Percentiles rank a stretch among this genome's conserved stretches.
phyloP scores from a whole-genome alignment of 2,888 invertebrate genomes.

The Euphydryas editha region DNA sequence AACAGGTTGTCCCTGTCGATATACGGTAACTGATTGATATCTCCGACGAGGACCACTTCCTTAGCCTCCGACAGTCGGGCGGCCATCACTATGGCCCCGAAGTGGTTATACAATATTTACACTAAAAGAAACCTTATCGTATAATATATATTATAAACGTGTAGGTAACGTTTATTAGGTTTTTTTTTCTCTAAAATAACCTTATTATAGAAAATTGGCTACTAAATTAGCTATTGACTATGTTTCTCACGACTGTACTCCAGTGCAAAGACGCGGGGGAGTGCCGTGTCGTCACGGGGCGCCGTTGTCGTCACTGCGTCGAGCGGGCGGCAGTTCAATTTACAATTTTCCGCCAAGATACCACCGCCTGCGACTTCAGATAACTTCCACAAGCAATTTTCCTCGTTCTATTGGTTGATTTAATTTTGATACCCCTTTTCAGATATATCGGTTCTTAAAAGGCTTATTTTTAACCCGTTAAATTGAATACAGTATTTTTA shows the following conservation, averaged over 20 bases:
- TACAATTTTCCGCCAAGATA: constrained; percentile 69
- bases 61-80: too few relatives aligned
- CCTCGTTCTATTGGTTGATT: constrained; percentile 25
- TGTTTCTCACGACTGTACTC: constrained; percentile 23
- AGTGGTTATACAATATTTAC: too few relatives aligned
- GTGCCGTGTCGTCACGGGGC: constrained; percentile 60
- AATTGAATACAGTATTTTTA: constrained; percentile 26
- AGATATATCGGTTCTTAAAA: constrained; percentile 47
- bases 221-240: not conserved
- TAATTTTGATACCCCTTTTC: constrained; percentile 50
- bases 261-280: constrained; percentile 37
- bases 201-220: too few relatives aligned
- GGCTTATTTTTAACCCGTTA: not conserved
- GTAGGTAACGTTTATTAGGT: too few relatives aligned
- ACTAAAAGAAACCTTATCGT: too few relatives aligned
- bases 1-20: too few relatives aligned
- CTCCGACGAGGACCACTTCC: too few relatives aligned
- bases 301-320: constrained; percentile 51
- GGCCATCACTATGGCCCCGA: too few relatives aligned
- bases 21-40: too few relatives aligned
- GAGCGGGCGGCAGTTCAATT: constrained; percentile 51
- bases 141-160: too few relatives aligned
- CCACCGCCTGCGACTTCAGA: constrained; percentile 66
- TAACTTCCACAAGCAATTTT: constrained; percentile 52
- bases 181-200: too few relatives aligned